phyloP scores from a whole-genome alignment of 23 tunicate species.

The Phallusia fumigata region DNA sequence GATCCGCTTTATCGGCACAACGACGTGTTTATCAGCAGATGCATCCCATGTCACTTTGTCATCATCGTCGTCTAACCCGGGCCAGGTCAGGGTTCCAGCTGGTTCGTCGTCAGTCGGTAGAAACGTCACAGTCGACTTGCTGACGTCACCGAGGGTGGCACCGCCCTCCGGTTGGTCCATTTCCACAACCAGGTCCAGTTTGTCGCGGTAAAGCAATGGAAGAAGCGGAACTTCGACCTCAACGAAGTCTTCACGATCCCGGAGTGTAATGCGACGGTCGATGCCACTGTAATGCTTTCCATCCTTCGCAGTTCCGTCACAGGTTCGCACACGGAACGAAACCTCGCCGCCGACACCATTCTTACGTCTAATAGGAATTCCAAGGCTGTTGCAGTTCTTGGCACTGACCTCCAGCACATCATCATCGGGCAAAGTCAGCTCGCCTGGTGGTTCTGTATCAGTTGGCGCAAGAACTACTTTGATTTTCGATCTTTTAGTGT shows the following conservation, averaged over 20 bases:
- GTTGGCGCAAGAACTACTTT: constrained; percentile 15
- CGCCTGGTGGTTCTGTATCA: constrained; percentile 16
- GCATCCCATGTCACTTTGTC: constrained; percentile 1
- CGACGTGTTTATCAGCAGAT: neutral
- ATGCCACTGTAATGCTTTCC: constrained; percentile 46
- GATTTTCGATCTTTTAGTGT: neutral
- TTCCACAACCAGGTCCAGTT: constrained; percentile 46
- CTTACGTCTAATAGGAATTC: constrained; percentile 22
- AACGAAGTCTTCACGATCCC: constrained; percentile 45
- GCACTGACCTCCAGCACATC: constrained; percentile 18
- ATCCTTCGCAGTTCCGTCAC: constrained; percentile 40
- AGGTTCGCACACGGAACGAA: constrained; percentile 13
- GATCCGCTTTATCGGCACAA: constrained; percentile 36
- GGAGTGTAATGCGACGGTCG: constrained; percentile 25
- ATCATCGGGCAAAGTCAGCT: neutral
- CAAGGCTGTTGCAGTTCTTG: neutral
- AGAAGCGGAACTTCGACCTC: constrained; percentile 46
- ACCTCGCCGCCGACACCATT: constrained; percentile 33
- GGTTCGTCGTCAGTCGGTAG: constrained; percentile 23
- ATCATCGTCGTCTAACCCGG: neutral
- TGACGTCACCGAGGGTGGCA: constrained; percentile 18
- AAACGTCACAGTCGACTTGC: constrained; percentile 4
- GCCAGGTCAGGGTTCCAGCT: neutral
- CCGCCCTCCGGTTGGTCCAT: constrained; percentile 50
- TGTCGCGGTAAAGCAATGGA: neutral